phyloP scores from a whole-genome alignment of 2,113 vertebrate species.

The Oostethus manadensis region DNA sequence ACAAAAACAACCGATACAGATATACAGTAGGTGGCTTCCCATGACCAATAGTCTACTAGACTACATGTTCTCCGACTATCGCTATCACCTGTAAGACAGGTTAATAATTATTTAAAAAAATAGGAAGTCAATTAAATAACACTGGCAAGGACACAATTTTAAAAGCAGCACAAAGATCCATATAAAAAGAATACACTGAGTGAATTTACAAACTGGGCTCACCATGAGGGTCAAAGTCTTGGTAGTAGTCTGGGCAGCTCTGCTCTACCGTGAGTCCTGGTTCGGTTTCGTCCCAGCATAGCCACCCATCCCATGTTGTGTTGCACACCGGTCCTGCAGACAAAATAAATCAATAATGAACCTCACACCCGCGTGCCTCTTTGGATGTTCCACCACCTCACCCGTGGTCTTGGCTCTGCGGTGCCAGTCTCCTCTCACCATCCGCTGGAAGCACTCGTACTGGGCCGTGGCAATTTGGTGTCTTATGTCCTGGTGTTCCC shows the following conservation, averaged over 20 bases:
- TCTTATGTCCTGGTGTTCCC: slow-evolving; percentile 53
- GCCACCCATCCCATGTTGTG: slow-evolving; percentile 94
- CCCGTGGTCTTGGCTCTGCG: slow-evolving; percentile 37
- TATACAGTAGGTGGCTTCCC: too few species aligned
- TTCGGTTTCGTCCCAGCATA: slow-evolving; percentile 87
- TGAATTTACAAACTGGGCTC: neutral
- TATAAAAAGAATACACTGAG: too few species aligned
- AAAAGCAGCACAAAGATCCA: too few species aligned
- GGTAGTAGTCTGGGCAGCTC: slow-evolving; percentile 86
- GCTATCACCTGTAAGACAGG: too few species aligned
- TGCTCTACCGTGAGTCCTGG: slow-evolving; percentile 78
- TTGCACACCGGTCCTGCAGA: slow-evolving; percentile 75
- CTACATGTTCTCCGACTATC: too few species aligned
- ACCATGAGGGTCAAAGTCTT: slow-evolving; percentile 88
- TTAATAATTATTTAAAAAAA: too few species aligned
- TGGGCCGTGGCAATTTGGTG: slow-evolving; percentile 85
- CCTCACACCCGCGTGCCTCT: neutral
- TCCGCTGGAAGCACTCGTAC: slow-evolving; percentile 91
- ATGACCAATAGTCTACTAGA: too few species aligned
- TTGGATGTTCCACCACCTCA: slow-evolving; percentile 23
- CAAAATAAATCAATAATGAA: neutral
- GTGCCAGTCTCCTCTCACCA: slow-evolving; percentile 74
- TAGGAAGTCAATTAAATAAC: too few species aligned
- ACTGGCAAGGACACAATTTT: too few species aligned
- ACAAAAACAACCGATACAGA: too few species aligned